Evolutionary conservation across 1,140 invertebrate species (phyloP).

Genomic region (Adoxophyes honmai): DNA sequence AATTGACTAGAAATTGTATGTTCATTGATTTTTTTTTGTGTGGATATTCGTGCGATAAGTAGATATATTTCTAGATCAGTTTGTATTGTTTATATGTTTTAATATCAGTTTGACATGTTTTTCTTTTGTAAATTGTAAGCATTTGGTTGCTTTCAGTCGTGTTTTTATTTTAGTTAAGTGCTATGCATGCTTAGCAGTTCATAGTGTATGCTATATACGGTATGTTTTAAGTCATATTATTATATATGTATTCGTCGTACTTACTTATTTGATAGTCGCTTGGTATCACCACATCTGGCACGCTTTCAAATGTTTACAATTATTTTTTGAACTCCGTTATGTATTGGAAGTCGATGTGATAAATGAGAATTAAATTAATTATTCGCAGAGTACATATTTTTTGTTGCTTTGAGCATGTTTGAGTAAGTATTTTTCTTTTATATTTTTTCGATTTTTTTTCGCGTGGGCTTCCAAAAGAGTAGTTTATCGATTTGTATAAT

Average conservation of each 20-base stretch:
- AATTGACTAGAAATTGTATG: conserved; percentile 21
- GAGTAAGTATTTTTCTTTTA: not conserved
- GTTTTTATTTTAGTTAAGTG: conserved; percentile 50
- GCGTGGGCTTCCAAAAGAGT: conserved; percentile 48
- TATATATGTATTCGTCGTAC: conserved; percentile 74
- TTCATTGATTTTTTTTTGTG: conserved; percentile 27
- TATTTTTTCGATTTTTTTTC: conserved; percentile 13
- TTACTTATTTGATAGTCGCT: conserved; percentile 71
- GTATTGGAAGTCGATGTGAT: conserved; percentile 60
- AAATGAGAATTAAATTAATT: not conserved
- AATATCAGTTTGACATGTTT: conserved; percentile 43
- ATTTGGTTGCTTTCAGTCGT: conserved; percentile 74
- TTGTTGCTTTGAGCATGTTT: not conserved
- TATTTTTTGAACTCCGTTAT: conserved; percentile 43
- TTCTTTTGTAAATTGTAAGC: conserved; percentile 75
- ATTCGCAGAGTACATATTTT: not conserved
- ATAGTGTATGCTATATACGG: conserved; percentile 65
- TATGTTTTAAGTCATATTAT: conserved; percentile 41
- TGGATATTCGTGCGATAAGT: conserved; percentile 31
- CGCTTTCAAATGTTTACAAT: conserved; percentile 77
- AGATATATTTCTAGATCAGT: conserved; percentile 26
- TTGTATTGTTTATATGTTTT: conserved; percentile 38
- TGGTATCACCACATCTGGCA: conserved; percentile 65
- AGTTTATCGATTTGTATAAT: conserved; percentile 38
- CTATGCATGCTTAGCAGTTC: conserved; percentile 76